Evolutionary conservation across 1,140 invertebrate species (phyloP).

Genomic region (Drosophila bocqueti): DNA sequence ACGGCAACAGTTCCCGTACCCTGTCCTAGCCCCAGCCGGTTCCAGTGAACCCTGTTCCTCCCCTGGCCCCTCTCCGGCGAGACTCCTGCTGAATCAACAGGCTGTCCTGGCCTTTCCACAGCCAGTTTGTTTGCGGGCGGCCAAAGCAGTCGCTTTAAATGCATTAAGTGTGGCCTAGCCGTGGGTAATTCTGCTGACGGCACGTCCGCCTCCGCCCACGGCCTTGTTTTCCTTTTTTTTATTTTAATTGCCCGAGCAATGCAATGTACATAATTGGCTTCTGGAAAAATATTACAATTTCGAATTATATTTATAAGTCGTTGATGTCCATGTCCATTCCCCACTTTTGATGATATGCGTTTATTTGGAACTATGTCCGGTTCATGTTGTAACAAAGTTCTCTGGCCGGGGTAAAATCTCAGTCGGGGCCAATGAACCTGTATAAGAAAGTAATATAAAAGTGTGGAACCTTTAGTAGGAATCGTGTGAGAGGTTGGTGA

Average conservation of each 20-base stretch:
- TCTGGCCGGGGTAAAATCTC: too few relatives aligned
- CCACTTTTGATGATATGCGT: neutral
- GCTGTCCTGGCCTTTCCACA: constrained; percentile 42
- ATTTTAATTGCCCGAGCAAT: constrained; percentile 36
- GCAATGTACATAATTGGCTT: constrained; percentile 27
- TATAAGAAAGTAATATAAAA: too few relatives aligned
- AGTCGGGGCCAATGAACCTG: too few relatives aligned
- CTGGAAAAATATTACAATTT: constrained; percentile 21
- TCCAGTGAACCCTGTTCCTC: constrained; percentile 16
- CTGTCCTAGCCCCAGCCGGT: constrained; percentile 28
- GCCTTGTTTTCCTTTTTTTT: constrained; percentile 16
- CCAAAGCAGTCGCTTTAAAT: constrained; percentile 73
- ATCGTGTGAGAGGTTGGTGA: too few relatives aligned
- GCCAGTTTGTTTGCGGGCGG: constrained; percentile 12
- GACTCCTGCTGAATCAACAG: constrained; percentile 61
- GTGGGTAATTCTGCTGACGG: constrained; percentile 30
- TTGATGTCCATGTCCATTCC: neutral
- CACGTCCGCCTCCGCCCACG: constrained; percentile 14
- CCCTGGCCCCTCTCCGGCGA: neutral
- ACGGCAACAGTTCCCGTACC: constrained; percentile 70
- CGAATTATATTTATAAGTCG: constrained; percentile 20
- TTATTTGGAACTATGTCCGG: neutral
- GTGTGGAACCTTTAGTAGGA: too few relatives aligned
- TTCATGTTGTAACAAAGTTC: neutral
- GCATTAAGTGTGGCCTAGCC: constrained; percentile 64